Percentiles rank a stretch among this genome's conserved stretches.
These are phyloP conservation scores for Sycophila texana DNA, from an alignment of 2,888 invertebrate genomes.

Conservation along the genomic window DNA sequence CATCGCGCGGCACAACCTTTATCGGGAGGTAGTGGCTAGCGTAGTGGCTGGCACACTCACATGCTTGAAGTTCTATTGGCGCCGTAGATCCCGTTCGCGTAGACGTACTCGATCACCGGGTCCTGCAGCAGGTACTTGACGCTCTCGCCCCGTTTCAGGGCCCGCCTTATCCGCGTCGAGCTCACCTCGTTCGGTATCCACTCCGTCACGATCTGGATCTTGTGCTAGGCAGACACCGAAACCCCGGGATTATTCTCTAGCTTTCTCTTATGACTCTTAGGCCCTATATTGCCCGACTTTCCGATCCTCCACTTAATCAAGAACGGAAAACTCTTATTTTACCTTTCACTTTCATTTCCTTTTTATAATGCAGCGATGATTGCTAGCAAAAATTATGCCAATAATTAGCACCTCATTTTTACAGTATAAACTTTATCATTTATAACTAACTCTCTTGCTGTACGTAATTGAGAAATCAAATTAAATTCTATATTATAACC, in stretches of 20 bases:
- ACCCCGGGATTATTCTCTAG: not conserved
- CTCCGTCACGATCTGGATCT: constrained; percentile 92
- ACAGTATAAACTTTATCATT: too few species aligned
- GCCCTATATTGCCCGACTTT: too few species aligned
- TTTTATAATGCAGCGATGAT: too few species aligned
- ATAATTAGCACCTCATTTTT: too few species aligned
- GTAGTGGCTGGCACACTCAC: constrained; percentile 43
- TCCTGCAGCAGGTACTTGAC: constrained; percentile 91
- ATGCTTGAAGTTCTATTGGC: constrained; percentile 63
- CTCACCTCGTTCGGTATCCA: constrained; percentile 97
- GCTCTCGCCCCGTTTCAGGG: constrained; percentile 87
- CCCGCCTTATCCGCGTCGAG: constrained; percentile 90
- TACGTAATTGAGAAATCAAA: too few species aligned
- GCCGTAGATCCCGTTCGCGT: constrained; percentile 83
- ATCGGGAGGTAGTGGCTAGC: not conserved
- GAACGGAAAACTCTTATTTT: too few species aligned
- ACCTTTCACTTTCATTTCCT: too few species aligned
- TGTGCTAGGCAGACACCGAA: constrained; percentile 78
- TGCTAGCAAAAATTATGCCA: too few species aligned
- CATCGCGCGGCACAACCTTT: not conserved
- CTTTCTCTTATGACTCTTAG: too few species aligned
- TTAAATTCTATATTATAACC: too few species aligned
- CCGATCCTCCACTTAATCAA: too few species aligned
- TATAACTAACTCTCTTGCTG: too few species aligned
- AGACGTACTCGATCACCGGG: constrained; percentile 87